Conservation (phyloP, 2,888 invertebrate genomes). For the Drosophila barbarae region DNA sequence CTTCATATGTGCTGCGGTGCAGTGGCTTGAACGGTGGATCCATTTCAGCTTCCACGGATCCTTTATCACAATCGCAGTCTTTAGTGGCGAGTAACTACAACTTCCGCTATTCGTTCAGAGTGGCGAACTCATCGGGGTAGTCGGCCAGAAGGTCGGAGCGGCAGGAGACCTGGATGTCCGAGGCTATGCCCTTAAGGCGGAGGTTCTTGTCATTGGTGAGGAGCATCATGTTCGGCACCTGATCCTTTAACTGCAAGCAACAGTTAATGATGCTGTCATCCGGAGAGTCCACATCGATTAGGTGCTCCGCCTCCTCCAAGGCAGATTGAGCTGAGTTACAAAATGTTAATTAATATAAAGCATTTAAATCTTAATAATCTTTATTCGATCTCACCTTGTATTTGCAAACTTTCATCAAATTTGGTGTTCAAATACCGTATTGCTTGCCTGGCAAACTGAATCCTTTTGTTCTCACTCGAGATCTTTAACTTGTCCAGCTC, state of each 20-base stretch:
- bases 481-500: constrained; percentile 78
- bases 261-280: constrained; percentile 82
- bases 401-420: constrained; percentile 43
- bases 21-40: constrained; percentile 18
- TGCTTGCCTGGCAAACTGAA: constrained; percentile 22
- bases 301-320: constrained; percentile 78
- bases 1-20: constrained; percentile 26
- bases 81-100: neutral
- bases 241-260: constrained; percentile 80
- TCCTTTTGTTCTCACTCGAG: constrained; percentile 1
- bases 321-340: constrained; percentile 80
- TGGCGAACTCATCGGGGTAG: constrained; percentile 41
- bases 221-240: constrained; percentile 79
- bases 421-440: constrained; percentile 33
- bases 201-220: constrained; percentile 81
- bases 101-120: neutral
- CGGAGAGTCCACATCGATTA: constrained; percentile 77
- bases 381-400: constrained; percentile 18
- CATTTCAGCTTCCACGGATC: neutral
- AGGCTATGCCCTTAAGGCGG: constrained; percentile 81
- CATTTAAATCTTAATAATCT: too few relatives aligned
- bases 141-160: constrained; percentile 69
- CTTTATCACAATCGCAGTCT: constrained; percentile 38
- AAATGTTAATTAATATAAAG: constrained; percentile 1
- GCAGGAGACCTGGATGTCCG: constrained; percentile 76